phyloP scores from a whole-genome alignment of 2,797 vertebrate genomes.

The Podarcis siculus region DNA sequence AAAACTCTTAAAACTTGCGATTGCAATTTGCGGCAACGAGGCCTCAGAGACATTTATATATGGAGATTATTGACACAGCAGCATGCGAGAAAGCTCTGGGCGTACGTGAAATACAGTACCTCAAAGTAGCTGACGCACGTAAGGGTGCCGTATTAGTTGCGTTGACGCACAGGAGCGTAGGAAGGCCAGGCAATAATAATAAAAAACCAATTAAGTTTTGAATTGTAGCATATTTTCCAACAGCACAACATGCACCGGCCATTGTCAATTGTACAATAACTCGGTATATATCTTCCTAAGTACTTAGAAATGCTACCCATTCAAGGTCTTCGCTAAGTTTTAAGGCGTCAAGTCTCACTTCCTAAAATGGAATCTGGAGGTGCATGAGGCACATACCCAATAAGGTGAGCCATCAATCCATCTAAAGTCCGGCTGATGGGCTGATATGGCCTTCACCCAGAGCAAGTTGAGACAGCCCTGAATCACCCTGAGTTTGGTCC shows the following conservation, averaged over 20 bases:
- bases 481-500: no score
- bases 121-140: slow-evolving; percentile 25
- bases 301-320: neutral
- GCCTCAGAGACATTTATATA: neutral
- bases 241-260: neutral
- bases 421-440: no score
- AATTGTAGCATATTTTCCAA: slow-evolving; percentile 14
- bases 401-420: no score
- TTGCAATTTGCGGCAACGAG: neutral
- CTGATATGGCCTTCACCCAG: no score
- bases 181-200: neutral
- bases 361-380: no score
- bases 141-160: neutral
- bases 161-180: slow-evolving; percentile 21
- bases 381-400: no score
- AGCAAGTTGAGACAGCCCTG: no score
- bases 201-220: slow-evolving; percentile 47
- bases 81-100: neutral
- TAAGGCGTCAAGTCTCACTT: neutral
- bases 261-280: slow-evolving; percentile 1
- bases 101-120: neutral
- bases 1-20: neutral
- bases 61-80: slow-evolving; percentile 2
- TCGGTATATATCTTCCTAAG: neutral
- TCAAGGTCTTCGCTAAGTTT: neutral